These are phyloP conservation scores for Alcis repandata DNA, from an alignment of 2,888 invertebrate species.

Conservation along the genomic window DNA sequence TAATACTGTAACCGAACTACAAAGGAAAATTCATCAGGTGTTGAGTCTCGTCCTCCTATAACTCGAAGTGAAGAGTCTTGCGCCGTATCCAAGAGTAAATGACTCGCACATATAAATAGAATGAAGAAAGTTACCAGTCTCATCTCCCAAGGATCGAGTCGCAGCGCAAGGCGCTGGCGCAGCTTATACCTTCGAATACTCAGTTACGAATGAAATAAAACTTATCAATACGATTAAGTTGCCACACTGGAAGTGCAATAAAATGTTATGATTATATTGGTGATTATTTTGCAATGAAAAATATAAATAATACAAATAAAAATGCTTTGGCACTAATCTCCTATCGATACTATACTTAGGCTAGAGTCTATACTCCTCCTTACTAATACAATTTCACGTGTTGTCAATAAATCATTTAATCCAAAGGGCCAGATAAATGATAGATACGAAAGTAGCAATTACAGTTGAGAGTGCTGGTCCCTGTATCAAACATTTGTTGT, in stretches of 20 bases:
- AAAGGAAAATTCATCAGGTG: not conserved
- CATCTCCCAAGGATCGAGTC: not conserved
- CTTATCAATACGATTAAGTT: not conserved
- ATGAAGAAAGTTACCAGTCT: not conserved
- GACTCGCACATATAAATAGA: not conserved
- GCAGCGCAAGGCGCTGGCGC: not conserved
- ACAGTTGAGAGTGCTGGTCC: conserved; percentile 54
- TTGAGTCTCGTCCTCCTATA: not conserved
- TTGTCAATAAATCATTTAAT: conserved; percentile 28
- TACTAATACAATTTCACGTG: conserved; percentile 14
- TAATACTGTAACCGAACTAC: not conserved
- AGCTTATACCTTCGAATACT: too few species aligned
- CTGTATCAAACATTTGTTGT: too few species aligned
- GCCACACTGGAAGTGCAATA: too few species aligned
- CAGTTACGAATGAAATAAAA: not conserved
- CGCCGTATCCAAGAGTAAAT: not conserved
- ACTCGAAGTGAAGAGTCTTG: not conserved
- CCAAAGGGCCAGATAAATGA: conserved; percentile 53
- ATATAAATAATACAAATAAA: too few species aligned
- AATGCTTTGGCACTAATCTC: too few species aligned
- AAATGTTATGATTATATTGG: too few species aligned
- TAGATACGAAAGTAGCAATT: conserved; percentile 63
- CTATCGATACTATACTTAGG: too few species aligned
- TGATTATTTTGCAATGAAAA: too few species aligned
- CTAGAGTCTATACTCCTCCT: too few species aligned